phyloP scores from a whole-genome alignment of 92 coral and sea anemone species.

The Siderastrea siderea region DNA sequence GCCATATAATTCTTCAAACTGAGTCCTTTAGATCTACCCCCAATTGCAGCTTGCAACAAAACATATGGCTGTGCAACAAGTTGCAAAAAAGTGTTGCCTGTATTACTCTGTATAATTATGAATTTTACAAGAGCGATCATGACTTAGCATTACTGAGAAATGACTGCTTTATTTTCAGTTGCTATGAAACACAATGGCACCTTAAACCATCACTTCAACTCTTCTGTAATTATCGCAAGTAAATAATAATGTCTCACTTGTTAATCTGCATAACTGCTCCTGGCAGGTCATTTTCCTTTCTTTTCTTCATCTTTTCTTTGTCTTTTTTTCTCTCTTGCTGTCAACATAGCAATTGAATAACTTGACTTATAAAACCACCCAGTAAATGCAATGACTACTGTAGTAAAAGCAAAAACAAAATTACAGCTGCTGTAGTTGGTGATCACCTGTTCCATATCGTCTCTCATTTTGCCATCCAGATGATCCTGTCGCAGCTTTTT shows the following conservation, averaged over 20 bases:
- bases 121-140: too few relatives aligned
- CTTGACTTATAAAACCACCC: too few relatives aligned
- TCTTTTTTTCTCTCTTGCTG: slow-evolving; percentile 98
- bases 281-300: slow-evolving; percentile 94
- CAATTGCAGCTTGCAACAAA: too few relatives aligned
- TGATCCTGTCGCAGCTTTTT: slow-evolving; percentile 94
- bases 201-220: too few relatives aligned
- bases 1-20: too few relatives aligned
- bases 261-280: slow-evolving; percentile 99
- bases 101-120: too few relatives aligned
- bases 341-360: neutral
- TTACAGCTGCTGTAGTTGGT: neutral
- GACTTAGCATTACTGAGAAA: too few relatives aligned
- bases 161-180: too few relatives aligned
- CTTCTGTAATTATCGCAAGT: neutral
- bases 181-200: too few relatives aligned
- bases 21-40: too few relatives aligned
- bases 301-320: slow-evolving; percentile 93
- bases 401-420: neutral
- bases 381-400: neutral
- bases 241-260: slow-evolving; percentile 64
- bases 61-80: too few relatives aligned
- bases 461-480: slow-evolving; percentile 98
- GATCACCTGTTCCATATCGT: slow-evolving; percentile 90
- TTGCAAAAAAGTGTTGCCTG: too few relatives aligned